Conservation (phyloP, 2,888 invertebrate species). For the Sarcophaga carnaria region DNA sequence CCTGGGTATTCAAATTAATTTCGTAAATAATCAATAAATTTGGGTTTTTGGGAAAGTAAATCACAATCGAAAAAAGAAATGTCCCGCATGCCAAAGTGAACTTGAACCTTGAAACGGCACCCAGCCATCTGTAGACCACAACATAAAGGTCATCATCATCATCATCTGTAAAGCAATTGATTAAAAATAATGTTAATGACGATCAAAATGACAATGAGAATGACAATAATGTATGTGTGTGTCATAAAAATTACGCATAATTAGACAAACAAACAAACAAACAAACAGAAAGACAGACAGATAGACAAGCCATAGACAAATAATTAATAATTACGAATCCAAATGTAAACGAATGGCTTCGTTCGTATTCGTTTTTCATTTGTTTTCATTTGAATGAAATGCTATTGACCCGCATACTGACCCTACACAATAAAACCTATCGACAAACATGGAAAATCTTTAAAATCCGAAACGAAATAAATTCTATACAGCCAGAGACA, state of each 20-base stretch:
- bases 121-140: background rate
- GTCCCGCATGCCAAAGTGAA: constrained; percentile 59
- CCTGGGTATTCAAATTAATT: too few relatives aligned
- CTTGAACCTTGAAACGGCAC: constrained; percentile 36
- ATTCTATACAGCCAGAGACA: constrained; percentile 28
- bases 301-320: constrained; percentile 32
- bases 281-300: constrained; percentile 11
- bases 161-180: constrained; percentile 49
- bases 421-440: constrained; percentile 61
- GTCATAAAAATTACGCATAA: constrained; percentile 66
- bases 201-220: background rate
- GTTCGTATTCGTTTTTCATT: constrained; percentile 23
- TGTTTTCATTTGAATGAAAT: constrained; percentile 57
- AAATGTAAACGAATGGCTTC: constrained; percentile 32
- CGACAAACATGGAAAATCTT: constrained; percentile 28
- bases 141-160: constrained; percentile 57
- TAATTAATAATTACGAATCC: constrained; percentile 56
- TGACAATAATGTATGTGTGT: background rate
- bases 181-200: background rate
- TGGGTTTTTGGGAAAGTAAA: background rate
- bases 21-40: too few relatives aligned
- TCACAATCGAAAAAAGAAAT: constrained; percentile 27
- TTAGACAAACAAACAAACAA: constrained; percentile 62
- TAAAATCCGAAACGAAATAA: constrained; percentile 51
- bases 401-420: constrained; percentile 70